phyloP scores from a whole-genome alignment of 2,888 invertebrate species.

The Caradrina kadenii region DNA sequence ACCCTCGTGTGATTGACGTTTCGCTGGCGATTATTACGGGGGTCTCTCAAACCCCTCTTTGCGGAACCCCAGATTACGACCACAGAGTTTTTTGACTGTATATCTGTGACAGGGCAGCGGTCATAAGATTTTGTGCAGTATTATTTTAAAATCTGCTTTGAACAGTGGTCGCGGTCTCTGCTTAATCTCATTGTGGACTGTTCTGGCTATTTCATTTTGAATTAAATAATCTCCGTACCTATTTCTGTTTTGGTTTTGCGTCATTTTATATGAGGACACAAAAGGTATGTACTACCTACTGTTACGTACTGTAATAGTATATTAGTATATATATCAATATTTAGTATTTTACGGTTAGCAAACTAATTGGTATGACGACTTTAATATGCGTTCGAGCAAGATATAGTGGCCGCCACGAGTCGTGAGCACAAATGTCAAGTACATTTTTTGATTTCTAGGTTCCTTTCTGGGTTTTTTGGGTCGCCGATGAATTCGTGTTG shows the following conservation, averaged over 20 bases:
- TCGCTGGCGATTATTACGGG: conserved; percentile 79
- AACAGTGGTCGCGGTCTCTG: conserved; percentile 18
- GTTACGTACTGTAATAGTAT: too few species aligned
- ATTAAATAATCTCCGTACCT: conserved; percentile 14
- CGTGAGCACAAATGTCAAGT: too few species aligned
- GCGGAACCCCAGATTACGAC: conserved; percentile 75
- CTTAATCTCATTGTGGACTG: conserved; percentile 34
- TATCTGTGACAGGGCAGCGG: conserved; percentile 56
- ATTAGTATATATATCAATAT: too few species aligned
- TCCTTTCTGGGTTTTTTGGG: too few species aligned
- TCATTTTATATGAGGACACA: neutral
- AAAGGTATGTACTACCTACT: too few species aligned
- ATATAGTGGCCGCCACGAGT: too few species aligned
- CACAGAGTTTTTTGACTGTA: conserved; percentile 66
- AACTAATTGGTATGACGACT: too few species aligned
- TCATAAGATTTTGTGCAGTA: conserved; percentile 50
- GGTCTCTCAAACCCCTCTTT: conserved; percentile 72
- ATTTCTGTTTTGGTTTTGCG: conserved; percentile 1
- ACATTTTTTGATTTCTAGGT: too few species aligned
- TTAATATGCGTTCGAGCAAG: too few species aligned
- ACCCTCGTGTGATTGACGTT: conserved; percentile 87
- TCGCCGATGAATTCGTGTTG: too few species aligned
- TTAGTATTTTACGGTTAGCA: too few species aligned
- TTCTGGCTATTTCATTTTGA: conserved; percentile 18
- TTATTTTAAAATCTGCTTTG: conserved; percentile 41